Base-by-base conservation (phyloP, 2,888 invertebrate species). In the Callimorpha dominula region DNA sequence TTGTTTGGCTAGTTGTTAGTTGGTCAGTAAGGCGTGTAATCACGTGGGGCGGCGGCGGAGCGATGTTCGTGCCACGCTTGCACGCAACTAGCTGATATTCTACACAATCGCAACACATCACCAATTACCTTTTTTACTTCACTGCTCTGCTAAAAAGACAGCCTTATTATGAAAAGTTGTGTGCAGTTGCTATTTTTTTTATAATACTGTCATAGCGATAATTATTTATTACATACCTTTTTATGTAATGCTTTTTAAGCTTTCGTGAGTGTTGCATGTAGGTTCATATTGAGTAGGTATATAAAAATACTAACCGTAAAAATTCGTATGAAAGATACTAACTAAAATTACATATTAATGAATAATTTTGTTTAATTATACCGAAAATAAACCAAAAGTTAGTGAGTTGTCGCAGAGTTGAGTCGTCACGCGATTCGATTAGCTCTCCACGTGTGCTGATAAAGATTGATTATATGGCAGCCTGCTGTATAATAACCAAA, bases 1-100 rank as follows among this genome's bases (percentile, higher is more conserved):
- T 81, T 89, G 87, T 89, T 91, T 88, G 82, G 87, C 85, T 86
- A 87, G 87, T 89, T 87, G 87, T 91, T 91, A 91, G 91, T 92
- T 90, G 92, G 93, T 91, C 89, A 93, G 85, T 83, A 92, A 84
- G 89, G 87, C 92, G 89, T 92, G 88, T 91, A 92, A 93, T 94
- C 90, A 91, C 89, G 90, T 90, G 88, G 88, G 86, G 89, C 89
- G 89, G 54, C 86, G 85, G 87, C 42, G 42, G 82, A 91, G 86
- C 93, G 91, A 85, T 71, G 84, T 73, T 91, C 89, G 88, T 86
- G 87, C 87, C 82, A 88, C 86, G 88, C 87, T 88, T 80, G 88
- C 91, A 91, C 88, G 90, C 90, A 88, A 90, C 81, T 85, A 82
- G 84, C 86, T 77, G 81, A 85, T 88, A 85, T 79, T 77, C 71